phyloP scores from a whole-genome alignment of 2,888 invertebrate species.

The Cremastobaeus sp. region DNA sequence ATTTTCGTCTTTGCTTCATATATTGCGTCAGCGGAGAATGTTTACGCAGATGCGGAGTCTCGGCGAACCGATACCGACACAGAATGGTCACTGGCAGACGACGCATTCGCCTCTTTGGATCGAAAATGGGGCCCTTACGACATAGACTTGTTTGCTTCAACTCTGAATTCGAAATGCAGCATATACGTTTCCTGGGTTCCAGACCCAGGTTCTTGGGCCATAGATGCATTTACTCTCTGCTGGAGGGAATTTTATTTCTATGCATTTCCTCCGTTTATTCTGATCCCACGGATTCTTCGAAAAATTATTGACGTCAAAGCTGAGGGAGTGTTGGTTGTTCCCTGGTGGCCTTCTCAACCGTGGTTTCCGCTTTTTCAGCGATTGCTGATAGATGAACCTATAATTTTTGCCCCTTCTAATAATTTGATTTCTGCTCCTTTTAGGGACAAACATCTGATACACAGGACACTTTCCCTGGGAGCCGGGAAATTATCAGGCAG shows the following conservation, averaged over 20 bases:
- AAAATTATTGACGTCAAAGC: no score
- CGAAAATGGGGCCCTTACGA: slow-evolving; percentile 14
- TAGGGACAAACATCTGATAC: neutral
- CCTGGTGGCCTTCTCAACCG: slow-evolving; percentile 67
- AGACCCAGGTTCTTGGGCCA: slow-evolving; percentile 4
- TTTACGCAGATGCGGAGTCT: slow-evolving; percentile 63
- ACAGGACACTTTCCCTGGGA: slow-evolving; percentile 15
- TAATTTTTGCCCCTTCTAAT: slow-evolving; percentile 20
- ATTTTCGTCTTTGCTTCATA: slow-evolving; percentile 67
- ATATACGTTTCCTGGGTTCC: slow-evolving; percentile 24
- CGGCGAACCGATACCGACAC: slow-evolving; percentile 14
- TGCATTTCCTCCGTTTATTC: slow-evolving; percentile 35
- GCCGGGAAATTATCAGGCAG: slow-evolving; percentile 40
- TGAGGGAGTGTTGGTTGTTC: no score
- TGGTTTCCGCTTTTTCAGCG: slow-evolving; percentile 56
- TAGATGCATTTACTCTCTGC: slow-evolving; percentile 33
- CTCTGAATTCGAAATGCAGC: slow-evolving; percentile 13
- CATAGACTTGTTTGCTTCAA: slow-evolving; percentile 27
- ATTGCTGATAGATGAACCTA: slow-evolving; percentile 19
- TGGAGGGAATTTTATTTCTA: slow-evolving; percentile 18
- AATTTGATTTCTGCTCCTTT: slow-evolving; percentile 1
- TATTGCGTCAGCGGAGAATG: slow-evolving; percentile 68
- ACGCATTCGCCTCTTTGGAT: neutral
- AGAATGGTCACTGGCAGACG: neutral
- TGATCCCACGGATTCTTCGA: no score